Conservation (phyloP, 2,113 vertebrate genomes). For the Seriola aureovittata region DNA sequence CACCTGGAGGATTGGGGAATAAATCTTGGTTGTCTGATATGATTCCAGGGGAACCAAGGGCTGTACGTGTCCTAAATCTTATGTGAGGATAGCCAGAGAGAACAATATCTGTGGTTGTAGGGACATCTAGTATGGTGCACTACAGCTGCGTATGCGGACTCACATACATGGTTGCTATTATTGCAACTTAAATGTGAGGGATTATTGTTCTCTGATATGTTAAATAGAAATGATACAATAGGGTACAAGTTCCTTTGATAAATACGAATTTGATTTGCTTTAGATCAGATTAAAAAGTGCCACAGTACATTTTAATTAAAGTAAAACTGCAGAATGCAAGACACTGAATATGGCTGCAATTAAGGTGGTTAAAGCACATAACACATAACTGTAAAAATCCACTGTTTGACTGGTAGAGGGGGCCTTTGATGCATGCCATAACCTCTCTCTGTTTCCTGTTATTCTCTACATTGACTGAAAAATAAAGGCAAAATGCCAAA, state of each 20-base stretch:
- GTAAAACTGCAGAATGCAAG: slow-evolving; percentile 2
- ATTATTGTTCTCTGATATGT: slow-evolving; percentile 5
- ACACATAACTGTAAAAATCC: background rate
- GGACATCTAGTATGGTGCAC: slow-evolving; percentile 35
- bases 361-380: background rate
- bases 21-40: slow-evolving; percentile 82
- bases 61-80: slow-evolving; percentile 80
- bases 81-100: slow-evolving; percentile 63
- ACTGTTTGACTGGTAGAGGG: background rate
- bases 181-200: background rate
- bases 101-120: slow-evolving; percentile 64
- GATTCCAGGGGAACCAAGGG: slow-evolving; percentile 73
- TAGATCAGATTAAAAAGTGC: background rate
- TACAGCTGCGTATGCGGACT: slow-evolving; percentile 24
- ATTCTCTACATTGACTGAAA: background rate
- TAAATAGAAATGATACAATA: background rate
- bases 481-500: background rate
- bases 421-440: background rate
- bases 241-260: background rate
- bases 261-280: background rate
- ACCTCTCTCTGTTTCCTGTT: background rate
- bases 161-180: slow-evolving; percentile 20
- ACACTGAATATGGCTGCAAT: background rate
- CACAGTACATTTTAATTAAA: background rate
- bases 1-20: slow-evolving; percentile 83